Base-by-base conservation (phyloP, 2,113 vertebrate species). In the Chauna torquata region DNA sequence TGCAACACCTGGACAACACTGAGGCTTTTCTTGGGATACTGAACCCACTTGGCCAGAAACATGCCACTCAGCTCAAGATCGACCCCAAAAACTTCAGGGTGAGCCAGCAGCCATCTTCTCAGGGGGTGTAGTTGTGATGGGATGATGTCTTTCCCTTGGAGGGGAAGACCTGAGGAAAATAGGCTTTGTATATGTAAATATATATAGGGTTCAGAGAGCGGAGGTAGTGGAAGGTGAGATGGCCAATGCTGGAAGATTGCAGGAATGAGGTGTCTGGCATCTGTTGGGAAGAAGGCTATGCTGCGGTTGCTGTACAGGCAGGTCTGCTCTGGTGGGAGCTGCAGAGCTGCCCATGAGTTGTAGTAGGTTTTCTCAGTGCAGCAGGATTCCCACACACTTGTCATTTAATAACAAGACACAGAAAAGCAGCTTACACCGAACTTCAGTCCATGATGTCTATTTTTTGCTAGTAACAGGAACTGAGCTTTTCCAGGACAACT, bases 11-110 rank as follows among this genome's bases (percentile, higher is more conserved):
- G 91, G 96, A 96, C 87, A 97, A 92, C 85, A 93, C 93, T 0
- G 95, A 97, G 72, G 90, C 91, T 93, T 97, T 97, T 88, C 89
- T 95, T 90, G 96, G 95, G 42, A 81, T 96, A 88, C 32, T 97
- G 84, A 97, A 93, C 68, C 96, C 97, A 25, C 88, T 97, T 0
- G 95, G 95, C 68, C 96, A 97, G 94, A 97, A 96, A 94, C 95
- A 96, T 40, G 97, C 91, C 34, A 96, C 84, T 7, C 94, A 97
- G 85, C 87, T 97, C 84, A 96, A 97, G 94, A 68, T 93, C 32
- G 97, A 97, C 42, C 97, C 96, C 84, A 96, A 96, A 87, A 97
- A 97, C 68, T 97, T 97, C 5, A 90, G 91, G 97, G 97, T 97
- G 82, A 97, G 96, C 75, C 44, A 87, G 40, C 34, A 93, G 52